These are phyloP conservation scores for Doryteuthis pealeii DNA, from an alignment of 1,140 invertebrate species.

Conservation along the genomic window DNA sequence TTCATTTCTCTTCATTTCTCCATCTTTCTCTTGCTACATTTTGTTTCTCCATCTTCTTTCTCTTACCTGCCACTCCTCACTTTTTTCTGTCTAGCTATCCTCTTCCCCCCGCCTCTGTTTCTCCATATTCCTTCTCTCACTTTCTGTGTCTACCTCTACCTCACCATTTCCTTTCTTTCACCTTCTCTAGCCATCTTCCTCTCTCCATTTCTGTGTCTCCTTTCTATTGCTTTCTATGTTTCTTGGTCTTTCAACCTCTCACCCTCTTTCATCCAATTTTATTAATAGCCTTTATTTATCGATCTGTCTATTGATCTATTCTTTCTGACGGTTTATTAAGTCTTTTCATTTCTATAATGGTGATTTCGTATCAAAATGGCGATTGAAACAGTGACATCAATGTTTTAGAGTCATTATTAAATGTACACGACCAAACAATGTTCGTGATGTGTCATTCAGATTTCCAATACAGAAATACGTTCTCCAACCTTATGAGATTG, in stretches of 20 bases:
- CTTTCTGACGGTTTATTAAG: no score
- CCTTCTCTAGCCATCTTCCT: not conserved
- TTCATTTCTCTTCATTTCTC: not conserved
- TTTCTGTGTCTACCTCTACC: not conserved
- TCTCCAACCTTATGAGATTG: no score
- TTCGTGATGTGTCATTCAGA: no score
- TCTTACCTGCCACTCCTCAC: not conserved
- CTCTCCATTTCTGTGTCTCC: no score
- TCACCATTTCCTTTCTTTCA: not conserved
- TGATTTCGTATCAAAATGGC: no score
- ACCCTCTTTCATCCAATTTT: not conserved
- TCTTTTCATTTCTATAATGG: no score
- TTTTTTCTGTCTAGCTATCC: not conserved
- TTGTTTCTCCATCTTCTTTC: not conserved
- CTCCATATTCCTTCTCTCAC: not conserved
- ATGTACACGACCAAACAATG: no score
- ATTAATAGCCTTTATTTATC: no score
- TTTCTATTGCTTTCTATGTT: not conserved
- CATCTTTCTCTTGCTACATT: not conserved
- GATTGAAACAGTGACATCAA: no score
- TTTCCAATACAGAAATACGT: no score
- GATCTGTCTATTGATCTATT: no score
- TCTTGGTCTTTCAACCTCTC: not conserved
- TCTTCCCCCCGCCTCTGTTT: not conserved
- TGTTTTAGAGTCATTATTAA: no score